A percentile compares a stretch with the other conserved stretches of the same genome.
Conservation (phyloP, 2,113 vertebrate genomes). For the Microtus richardsoni region DNA sequence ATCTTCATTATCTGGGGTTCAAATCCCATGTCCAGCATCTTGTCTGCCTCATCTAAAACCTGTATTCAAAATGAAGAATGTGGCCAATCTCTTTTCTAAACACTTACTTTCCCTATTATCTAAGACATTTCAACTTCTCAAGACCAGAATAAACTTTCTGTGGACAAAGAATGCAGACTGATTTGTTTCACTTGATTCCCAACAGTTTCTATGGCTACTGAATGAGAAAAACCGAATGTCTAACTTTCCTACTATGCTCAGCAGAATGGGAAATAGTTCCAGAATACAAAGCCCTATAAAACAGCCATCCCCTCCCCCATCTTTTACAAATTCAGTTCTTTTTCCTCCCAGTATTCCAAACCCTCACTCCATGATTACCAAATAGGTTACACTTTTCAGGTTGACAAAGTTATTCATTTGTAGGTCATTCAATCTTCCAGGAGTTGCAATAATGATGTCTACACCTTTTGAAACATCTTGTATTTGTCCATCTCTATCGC, state of each 20-base stretch:
- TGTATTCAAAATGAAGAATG: slow-evolving; percentile 76
- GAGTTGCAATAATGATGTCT: slow-evolving; percentile 98
- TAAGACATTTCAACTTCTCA: slow-evolving; percentile 13
- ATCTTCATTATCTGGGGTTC: slow-evolving; percentile 99
- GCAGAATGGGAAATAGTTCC: background rate
- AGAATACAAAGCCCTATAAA: slow-evolving; percentile 23
- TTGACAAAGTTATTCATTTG: slow-evolving; percentile 96
- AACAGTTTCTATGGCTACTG: background rate
- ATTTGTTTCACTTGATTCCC: background rate
- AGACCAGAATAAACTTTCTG: background rate
- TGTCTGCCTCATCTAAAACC: slow-evolving; percentile 98
- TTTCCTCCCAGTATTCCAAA: slow-evolving; percentile 28
- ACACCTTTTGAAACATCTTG: slow-evolving; percentile 89
- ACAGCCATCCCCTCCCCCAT: background rate
- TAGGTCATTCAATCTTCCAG: slow-evolving; percentile 95
- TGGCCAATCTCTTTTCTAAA: background rate
- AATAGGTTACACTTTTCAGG: slow-evolving; percentile 93
- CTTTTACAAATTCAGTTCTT: background rate
- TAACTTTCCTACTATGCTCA: slow-evolving; percentile 21
- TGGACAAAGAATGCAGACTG: background rate
- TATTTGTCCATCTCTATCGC: slow-evolving; percentile 93
- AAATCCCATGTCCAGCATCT: slow-evolving; percentile 99
- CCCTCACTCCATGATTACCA: slow-evolving; percentile 87
- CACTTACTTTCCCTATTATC: background rate
- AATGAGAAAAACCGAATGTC: slow-evolving; percentile 33